phyloP scores from a whole-genome alignment of 2,113 vertebrate genomes.

The Rhagologus leucostigma region DNA sequence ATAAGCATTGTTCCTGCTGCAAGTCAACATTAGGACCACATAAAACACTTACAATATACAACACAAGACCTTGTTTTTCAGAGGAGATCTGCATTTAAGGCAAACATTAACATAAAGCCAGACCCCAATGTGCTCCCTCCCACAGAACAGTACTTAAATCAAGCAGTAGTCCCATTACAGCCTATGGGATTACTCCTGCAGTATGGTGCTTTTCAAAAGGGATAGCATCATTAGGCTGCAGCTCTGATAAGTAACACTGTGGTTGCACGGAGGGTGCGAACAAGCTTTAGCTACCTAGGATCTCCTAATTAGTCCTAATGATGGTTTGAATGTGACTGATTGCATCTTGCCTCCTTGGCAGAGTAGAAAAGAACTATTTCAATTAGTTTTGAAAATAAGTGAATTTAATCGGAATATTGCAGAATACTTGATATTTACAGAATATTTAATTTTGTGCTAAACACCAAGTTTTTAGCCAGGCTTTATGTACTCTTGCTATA shows the following conservation, averaged over 20 bases:
- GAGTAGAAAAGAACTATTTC: not conserved
- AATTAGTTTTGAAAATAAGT: not conserved
- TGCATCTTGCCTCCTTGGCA: not conserved
- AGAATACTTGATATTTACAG: not conserved
- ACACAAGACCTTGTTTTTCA: not conserved
- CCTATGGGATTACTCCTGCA: not conserved
- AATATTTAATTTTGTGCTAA: not conserved
- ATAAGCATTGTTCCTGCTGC: not conserved
- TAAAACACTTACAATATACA: not conserved
- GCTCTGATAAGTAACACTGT: not conserved
- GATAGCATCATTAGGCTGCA: not conserved
- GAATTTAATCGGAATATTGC: not conserved
- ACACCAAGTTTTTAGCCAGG: not conserved
- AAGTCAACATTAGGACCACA: not conserved
- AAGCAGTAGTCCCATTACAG: not conserved
- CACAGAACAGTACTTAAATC: not conserved
- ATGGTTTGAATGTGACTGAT: not conserved
- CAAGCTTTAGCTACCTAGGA: not conserved
- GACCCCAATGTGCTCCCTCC: not conserved
- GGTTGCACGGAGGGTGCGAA: not conserved
- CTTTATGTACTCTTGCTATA: not conserved
- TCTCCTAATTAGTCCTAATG: not conserved
- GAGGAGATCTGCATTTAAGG: not conserved
- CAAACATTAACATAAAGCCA: not conserved
- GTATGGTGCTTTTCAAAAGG: not conserved